Base-by-base conservation (phyloP, 2,113 vertebrate genomes). In the Erythrocercus mccallii region DNA sequence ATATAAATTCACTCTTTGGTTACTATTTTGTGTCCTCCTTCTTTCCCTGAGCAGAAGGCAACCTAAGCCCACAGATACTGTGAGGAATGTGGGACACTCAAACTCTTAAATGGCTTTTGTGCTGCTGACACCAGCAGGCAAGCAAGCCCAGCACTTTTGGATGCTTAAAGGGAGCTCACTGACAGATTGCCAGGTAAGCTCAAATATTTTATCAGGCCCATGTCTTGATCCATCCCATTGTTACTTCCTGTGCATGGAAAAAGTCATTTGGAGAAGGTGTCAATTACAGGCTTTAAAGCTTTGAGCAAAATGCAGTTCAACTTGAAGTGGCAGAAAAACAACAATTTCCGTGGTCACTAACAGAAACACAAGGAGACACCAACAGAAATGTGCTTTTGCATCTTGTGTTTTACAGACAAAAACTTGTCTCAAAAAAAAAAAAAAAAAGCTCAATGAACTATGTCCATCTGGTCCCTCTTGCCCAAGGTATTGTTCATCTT, bases 401-500 rank as follows among this genome's bases (percentile, higher is more conserved):
- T 90, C 74, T 47, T 86, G 8, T 10, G 24, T 56, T 80, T 47
- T 61, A 56, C 62, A 60, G 31, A 24, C 7, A 70, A 81, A 92
- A 84, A 28, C 3, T 9, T 61, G 30, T 11, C 38, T 66, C 21
- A 31, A 74, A 84, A 42, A 18, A 51, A 86, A 48, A 19, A 53
- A 84, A 53, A 20, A 51, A 84, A 48, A 66, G 22, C 74, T 53
- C 24, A 65, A 23, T 73, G 28, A 88, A 33, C 47, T 68, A 19
- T 5, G 7, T 92, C 65, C 64, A 84, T 84, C 69, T 76, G 56
- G 66, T 84, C 37, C 20, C 28, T 74, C 78, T 33, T 42, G 44
- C 54, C 83, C 78, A 72, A 85, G 35, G 37, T 87, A 50, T 5
- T 81, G 61, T 77, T 51, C 70, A 86, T 38, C 71, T 80, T 84